Evolutionary conservation across 2,113 vertebrate genomes (phyloP), one percentile per base, ranked within the genome.

Genomic region (Nothobranchius furzeri): DNA sequence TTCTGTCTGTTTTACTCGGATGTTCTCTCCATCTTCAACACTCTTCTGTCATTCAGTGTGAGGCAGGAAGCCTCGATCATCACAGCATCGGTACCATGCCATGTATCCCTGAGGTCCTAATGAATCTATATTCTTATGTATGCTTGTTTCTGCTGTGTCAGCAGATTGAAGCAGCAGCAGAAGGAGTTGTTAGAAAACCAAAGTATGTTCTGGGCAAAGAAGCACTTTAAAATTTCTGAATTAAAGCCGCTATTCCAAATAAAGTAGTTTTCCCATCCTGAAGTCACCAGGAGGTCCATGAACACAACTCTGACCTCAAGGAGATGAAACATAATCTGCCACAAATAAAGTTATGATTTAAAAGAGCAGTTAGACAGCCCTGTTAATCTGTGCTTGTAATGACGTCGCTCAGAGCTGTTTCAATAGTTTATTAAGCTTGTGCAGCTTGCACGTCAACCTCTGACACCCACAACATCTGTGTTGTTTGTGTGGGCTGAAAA

Each of bases 381-480:
- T 70, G 69, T 76, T 76, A 74, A 76, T 84, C 75, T 71, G 66
- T 66, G 83, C 73, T 69, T 62, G 61, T 52, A 51, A 65, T 78
- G 70, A 85, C 73, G 74, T 77, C 48, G 46, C 68, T 68, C 73
- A 80, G 77, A 75, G 77, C 68, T 82, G 68, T 80, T 89, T 70
- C 64, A 76, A 81, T 73, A 64, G 79, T 82, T 86, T 79, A 85
- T 87, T 82, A 71, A 64, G 75, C 75, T 51, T 6, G 73, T 77
- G 71, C 84, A 81, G 79, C 81, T 76, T 78, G 78, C 74, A 67
- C 61, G 9, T 42, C 47, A 63, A 82, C 81, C 79, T 68, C 77
- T 79, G 82, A 81, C 79, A 68, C 82, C 70, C 63, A 24, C 76
- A 88, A 85, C 86, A 88, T 84, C 84, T 88, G 86, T 62, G 84